phyloP scores from a whole-genome alignment of 2,797 vertebrate genomes.

The Coluber constrictor region DNA sequence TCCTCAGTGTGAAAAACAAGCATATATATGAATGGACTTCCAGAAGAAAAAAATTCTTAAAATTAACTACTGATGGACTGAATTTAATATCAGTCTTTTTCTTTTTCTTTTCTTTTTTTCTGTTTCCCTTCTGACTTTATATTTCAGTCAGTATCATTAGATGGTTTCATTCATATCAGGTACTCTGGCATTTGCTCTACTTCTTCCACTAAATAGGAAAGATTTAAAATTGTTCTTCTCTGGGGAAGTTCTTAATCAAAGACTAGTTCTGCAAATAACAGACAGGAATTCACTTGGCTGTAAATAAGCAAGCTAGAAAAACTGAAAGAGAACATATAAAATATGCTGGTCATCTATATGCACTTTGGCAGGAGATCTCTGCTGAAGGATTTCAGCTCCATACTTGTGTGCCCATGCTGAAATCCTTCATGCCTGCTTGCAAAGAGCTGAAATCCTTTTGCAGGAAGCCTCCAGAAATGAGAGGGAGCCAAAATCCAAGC shows the following conservation, averaged over 20 bases:
- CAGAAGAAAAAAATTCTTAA: constrained; percentile 47
- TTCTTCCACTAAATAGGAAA: constrained; percentile 5
- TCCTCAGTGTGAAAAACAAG: constrained; percentile 13
- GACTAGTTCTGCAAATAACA: constrained; percentile 8
- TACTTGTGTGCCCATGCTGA: too few species aligned
- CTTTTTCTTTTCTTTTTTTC: background rate
- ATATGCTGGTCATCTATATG: background rate
- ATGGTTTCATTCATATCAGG: constrained; percentile 1
- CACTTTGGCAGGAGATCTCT: background rate
- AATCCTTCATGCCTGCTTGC: background rate
- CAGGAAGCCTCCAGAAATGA: background rate
- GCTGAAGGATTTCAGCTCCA: too few species aligned
- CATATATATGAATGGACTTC: constrained; percentile 43
- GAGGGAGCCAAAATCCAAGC: background rate
- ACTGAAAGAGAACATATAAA: background rate
- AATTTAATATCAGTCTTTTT: background rate
- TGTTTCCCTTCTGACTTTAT: background rate
- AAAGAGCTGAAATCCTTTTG: background rate
- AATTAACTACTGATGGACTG: constrained; percentile 36
- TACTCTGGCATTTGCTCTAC: background rate
- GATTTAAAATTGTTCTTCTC: constrained; percentile 2
- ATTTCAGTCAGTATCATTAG: constrained; percentile 29
- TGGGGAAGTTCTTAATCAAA: constrained; percentile 21
- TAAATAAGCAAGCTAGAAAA: constrained; percentile 1
- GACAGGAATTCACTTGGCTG: constrained; percentile 5